Percentiles rank a stretch among this genome's conserved stretches.
Evolutionary conservation across 2,113 vertebrate genomes (phyloP).

Genomic region (Megaceryle torquata): DNA sequence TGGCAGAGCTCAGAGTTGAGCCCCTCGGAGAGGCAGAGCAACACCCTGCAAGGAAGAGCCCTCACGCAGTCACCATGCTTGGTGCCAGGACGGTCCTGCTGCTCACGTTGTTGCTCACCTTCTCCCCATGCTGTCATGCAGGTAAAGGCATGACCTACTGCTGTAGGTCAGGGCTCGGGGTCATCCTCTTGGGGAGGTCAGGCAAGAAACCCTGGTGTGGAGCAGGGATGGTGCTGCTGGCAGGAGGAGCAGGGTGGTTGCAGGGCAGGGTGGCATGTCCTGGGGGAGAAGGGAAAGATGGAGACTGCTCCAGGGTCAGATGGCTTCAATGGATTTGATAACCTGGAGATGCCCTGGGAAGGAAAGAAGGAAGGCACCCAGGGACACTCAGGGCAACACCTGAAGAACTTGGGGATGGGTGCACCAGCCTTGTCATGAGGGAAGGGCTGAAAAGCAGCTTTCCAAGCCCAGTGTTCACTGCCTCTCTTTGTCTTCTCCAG

Average conservation of each 20-base stretch:
- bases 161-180: not conserved
- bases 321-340: not conserved
- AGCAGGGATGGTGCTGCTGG: not conserved
- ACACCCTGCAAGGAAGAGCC: not conserved
- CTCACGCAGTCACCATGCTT: not conserved
- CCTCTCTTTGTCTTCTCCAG: not conserved
- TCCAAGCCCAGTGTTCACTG: not conserved
- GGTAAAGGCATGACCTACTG: not conserved
- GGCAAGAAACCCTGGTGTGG: not conserved
- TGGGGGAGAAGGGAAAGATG: not conserved
- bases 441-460: not conserved
- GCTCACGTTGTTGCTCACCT: not conserved
- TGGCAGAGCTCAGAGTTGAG: not conserved
- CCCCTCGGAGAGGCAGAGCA: not conserved
- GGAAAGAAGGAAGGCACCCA: not conserved
- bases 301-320: not conserved
- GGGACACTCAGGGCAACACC: not conserved
- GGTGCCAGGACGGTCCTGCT: not conserved
- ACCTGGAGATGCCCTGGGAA: not conserved
- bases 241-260: not conserved
- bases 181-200: not conserved
- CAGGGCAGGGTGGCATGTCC: not conserved
- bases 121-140: accelerated
- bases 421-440: not conserved
- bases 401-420: not conserved